A percentile compares a stretch with the other conserved stretches of the same genome.
Conservation (phyloP, 2,797 vertebrate species). For the Spheniscus humboldti region DNA sequence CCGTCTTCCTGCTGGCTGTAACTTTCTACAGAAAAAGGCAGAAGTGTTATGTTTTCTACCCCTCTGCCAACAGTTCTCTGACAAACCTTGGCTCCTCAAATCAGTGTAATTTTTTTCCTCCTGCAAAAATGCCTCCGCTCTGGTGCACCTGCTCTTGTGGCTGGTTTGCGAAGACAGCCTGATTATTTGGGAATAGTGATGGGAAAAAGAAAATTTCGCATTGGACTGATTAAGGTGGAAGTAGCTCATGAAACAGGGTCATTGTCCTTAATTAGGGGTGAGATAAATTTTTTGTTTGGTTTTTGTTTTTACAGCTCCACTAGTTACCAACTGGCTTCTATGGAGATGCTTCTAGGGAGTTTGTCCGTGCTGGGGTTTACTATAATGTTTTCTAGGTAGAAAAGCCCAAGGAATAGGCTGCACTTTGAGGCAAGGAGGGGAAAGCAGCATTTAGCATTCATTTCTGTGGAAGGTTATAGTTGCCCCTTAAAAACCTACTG, state of each 20-base stretch:
- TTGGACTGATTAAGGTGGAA: not conserved
- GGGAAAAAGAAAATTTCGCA: not conserved
- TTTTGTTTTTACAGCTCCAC: not conserved
- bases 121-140: not conserved
- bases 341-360: not conserved
- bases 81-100: not conserved
- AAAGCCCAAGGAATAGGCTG: not conserved
- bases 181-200: not conserved
- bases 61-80: not conserved
- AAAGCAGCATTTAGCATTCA: not conserved
- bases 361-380: not conserved
- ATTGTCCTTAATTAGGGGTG: not conserved
- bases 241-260: not conserved
- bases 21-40: not conserved
- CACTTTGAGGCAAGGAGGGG: not conserved
- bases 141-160: accelerated
- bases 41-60: not conserved
- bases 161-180: not conserved
- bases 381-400: not conserved
- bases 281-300: not conserved
- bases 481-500: not conserved
- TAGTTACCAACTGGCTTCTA: not conserved
- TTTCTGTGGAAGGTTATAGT: not conserved
- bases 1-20: not conserved
- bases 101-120: accelerated